phyloP scores from a whole-genome alignment of 1,140 invertebrate genomes.

The Adelges cooleyi region DNA sequence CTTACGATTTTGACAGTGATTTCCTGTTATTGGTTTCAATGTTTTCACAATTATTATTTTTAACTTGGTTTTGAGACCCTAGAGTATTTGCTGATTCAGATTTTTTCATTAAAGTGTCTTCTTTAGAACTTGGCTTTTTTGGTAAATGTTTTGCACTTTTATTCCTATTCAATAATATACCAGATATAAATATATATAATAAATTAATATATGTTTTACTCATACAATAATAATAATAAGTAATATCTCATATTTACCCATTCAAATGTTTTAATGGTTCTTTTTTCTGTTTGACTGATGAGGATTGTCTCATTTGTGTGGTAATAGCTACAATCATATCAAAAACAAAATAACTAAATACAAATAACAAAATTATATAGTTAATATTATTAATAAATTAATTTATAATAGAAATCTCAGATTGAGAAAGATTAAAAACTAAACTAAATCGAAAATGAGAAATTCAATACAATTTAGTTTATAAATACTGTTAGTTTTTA shows the following conservation, averaged over 20 bases:
- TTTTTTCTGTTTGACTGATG: background rate
- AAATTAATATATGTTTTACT: background rate
- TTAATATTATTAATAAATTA: too few relatives aligned
- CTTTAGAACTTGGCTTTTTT: background rate
- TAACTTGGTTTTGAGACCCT: background rate
- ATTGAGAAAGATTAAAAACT: too few relatives aligned
- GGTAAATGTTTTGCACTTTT: background rate
- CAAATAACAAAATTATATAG: too few relatives aligned
- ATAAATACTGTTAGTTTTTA: too few relatives aligned
- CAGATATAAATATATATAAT: background rate
- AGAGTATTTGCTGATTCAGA: background rate
- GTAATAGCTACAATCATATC: constrained; percentile 7
- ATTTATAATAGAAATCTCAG: too few relatives aligned
- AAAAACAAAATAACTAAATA: too few relatives aligned
- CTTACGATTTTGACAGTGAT: background rate
- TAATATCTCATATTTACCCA: background rate
- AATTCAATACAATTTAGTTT: too few relatives aligned
- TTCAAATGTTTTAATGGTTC: background rate
- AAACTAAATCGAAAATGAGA: too few relatives aligned
- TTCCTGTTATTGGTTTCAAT: background rate
- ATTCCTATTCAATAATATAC: too few relatives aligned
- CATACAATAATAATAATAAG: background rate
- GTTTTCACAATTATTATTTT: background rate
- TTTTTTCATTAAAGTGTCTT: background rate
- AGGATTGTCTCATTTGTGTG: background rate